A percentile compares a stretch with the other conserved stretches of the same genome.
These are phyloP conservation scores for Pseudocheirus occidentalis DNA, from an alignment of 2,797 vertebrate species.

Conservation along the genomic window DNA sequence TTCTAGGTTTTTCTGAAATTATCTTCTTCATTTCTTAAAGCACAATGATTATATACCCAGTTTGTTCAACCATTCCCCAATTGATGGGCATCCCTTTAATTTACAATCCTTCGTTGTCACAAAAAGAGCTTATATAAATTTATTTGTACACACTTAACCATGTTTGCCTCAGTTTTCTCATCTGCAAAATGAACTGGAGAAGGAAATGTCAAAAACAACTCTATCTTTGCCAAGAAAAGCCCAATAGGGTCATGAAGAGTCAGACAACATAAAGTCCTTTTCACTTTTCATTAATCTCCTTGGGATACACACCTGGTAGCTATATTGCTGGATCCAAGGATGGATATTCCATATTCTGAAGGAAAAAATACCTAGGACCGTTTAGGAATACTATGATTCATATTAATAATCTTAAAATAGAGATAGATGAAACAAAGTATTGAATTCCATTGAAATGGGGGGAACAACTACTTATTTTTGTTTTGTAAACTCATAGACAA, in stretches of 20 bases:
- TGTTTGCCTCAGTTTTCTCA: neutral
- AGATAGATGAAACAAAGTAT: conserved; percentile 23
- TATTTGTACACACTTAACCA: neutral
- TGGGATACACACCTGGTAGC: neutral
- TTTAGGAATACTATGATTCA: conserved; percentile 16
- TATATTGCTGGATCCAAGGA: neutral
- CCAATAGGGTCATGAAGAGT: neutral
- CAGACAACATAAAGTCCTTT: neutral
- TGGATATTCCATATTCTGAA: neutral
- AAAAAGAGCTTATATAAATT: neutral
- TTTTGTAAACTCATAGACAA: neutral
- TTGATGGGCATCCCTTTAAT: neutral
- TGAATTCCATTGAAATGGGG: conserved; percentile 23
- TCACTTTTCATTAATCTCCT: neutral
- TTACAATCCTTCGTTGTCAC: neutral
- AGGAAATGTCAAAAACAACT: neutral
- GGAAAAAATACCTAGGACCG: neutral
- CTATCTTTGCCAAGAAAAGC: neutral
- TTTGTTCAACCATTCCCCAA: neutral
- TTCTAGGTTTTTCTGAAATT: neutral
- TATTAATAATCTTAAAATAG: neutral
- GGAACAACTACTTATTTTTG: neutral
- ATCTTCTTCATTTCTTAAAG: neutral
- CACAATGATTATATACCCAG: neutral
- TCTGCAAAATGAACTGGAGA: neutral